Evolutionary conservation across 2,888 invertebrate genomes (phyloP), one percentile per base, ranked within the genome.

Genomic region (Polyommatus iphigenia): DNA sequence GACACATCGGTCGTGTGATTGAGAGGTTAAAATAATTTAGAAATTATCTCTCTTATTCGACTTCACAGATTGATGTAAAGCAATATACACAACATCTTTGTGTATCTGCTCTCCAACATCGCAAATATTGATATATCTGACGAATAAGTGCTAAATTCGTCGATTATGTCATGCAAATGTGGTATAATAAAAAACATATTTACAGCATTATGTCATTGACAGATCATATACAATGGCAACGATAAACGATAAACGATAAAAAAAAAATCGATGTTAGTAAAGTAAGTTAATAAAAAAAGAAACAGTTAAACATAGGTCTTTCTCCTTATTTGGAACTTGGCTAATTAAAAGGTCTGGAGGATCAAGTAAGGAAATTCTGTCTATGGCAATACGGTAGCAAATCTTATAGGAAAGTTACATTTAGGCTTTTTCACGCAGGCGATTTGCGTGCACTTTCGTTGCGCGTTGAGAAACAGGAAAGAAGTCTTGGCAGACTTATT

Each of bases 131-230:
- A 29, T 50, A 29, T 50, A 24, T 18, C 29, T 29, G 24, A 54
- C 75, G 54, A 24, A 50, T 29, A 20, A 24, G 29, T 50, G 54
- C 50, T 50, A 29, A 75, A 50, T 54, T 54, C 15, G 29, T 54
- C 75, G 75, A 75, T 75, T 75, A 75, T 29, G 75, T 50, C 20
- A 75, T 29, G 29, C 54, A 13, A 73, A 3, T 50, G 54, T 73
- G 54, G 7, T 46, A 73, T 73, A n/a, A 72, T 72, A 72, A 67
- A 62, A 67, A 67, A 32, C 67, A 67, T 67, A 67, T 67, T 67
- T 67, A 67, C 67, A 67, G 1, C 29, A 32, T 67, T 67, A 29
- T 6, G 67, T 67, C 29, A 67, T 67, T 62, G 4, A 62, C 24
- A 62, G 62, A 72, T 72, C 72, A 72, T 15, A 71, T 46, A 46